phyloP scores from a whole-genome alignment of 2,888 invertebrate species.

The Dynastes hyllus region DNA sequence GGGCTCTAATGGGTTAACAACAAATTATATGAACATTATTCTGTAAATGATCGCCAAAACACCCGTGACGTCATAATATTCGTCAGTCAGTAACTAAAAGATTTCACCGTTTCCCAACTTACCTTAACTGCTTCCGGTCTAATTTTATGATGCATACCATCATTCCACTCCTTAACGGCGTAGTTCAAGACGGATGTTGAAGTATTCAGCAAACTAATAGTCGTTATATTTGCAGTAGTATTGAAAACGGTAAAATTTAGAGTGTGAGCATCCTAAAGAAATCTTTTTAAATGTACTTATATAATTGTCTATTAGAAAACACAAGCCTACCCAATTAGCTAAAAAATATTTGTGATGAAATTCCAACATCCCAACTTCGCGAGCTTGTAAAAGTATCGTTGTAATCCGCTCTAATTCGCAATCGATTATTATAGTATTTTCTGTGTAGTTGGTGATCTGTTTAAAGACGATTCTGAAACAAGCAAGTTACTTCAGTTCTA shows the following conservation, averaged over 20 bases:
- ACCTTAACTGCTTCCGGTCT: slow-evolving; percentile 56
- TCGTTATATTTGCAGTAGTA: slow-evolving; percentile 81
- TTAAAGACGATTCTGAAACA: slow-evolving; percentile 80
- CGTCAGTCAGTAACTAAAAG: too few species aligned
- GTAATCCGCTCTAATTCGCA: slow-evolving; percentile 79
- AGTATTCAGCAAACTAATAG: slow-evolving; percentile 78
- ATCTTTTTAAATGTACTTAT: slow-evolving; percentile 41
- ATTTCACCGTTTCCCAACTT: slow-evolving; percentile 18
- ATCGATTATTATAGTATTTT: slow-evolving; percentile 84
- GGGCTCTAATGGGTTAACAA: too few species aligned
- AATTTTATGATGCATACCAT: slow-evolving; percentile 56
- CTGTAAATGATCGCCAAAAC: too few species aligned
- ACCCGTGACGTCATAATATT: neutral
- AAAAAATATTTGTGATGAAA: slow-evolving; percentile 79
- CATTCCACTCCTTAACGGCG: slow-evolving; percentile 70
- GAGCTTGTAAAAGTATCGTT: slow-evolving; percentile 78
- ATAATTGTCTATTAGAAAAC: slow-evolving; percentile 26
- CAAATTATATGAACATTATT: too few species aligned
- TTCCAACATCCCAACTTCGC: slow-evolving; percentile 85
- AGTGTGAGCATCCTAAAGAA: slow-evolving; percentile 76
- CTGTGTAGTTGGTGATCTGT: slow-evolving; percentile 81
- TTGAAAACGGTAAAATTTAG: slow-evolving; percentile 76
- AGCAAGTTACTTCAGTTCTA: slow-evolving; percentile 37
- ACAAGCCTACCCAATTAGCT: slow-evolving; percentile 75
- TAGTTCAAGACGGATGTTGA: slow-evolving; percentile 73